Base-by-base conservation (phyloP, 2,888 invertebrate genomes). In the Philereme transversata region DNA sequence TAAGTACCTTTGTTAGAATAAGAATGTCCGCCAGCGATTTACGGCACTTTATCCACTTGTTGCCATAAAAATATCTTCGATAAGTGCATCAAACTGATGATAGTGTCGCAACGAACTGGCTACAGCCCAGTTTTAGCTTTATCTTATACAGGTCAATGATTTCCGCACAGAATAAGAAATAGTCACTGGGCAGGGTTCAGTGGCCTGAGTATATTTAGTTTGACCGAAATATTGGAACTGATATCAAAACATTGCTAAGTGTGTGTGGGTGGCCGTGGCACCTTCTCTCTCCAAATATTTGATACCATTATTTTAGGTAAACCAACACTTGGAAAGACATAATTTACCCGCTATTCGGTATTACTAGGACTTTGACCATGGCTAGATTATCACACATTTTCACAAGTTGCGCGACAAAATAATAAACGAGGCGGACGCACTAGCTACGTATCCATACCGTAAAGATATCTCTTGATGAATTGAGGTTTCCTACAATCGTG, bases 131-230 rank as follows among this genome's bases (percentile, higher is more conserved):
- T 79, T 79, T 69, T 62, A 69, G 71, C 72, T 81, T 84, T 86
- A 87, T 85, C 84, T 78, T 69, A 66, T 67, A 67, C 81, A 73
- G 86, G 82, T 86, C 87, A 84, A 80, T 74, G 82, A 68, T 80
- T 74, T 58, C 54, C 72, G 66, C 48, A 60, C 62, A 63, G 63
- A 51, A 43, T 56, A 63, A 40, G 33, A 22, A 56, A 50, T 52
- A 63, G 52, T 49, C 36, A 52, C 7, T 59, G 22, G 22, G 41
- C 34, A 74, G 72, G 71, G 83, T 75, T 84, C 79, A 83, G 79
- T 65, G 79, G 74, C 82, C 78, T 64, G 60, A 63, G 64, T 79
- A 81, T 79, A 79, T 79, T 73, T 78, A 77, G 73, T 65, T 70
- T 76, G 77, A 69, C 77, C 78, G 75, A 81, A 78, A 78, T 78